These are phyloP conservation scores for Dryadula phaetusa DNA, from an alignment of 2,888 invertebrate genomes.

Conservation along the genomic window DNA sequence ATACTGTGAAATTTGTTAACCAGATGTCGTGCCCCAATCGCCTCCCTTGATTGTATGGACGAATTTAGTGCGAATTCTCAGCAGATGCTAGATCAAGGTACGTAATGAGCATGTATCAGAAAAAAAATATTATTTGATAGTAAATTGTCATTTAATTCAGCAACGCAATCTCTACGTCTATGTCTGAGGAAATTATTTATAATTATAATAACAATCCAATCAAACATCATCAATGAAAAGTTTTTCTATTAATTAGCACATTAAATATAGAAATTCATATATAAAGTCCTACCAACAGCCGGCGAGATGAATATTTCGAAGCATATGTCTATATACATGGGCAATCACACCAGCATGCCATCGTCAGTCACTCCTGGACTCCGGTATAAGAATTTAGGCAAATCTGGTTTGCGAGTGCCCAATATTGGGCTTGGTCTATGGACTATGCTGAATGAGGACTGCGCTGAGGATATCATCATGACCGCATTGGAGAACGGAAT, in stretches of 20 bases:
- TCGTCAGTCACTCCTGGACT: constrained; percentile 91
- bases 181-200: neutral
- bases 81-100: constrained; percentile 82
- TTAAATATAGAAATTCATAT: neutral
- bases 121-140: too few species aligned
- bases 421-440: constrained; percentile 97
- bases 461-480: constrained; percentile 95
- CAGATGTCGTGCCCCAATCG: constrained; percentile 95
- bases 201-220: neutral
- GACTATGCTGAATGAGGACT: constrained; percentile 93
- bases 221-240: too few species aligned
- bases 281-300: constrained; percentile 42
- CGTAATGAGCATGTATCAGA: too few species aligned
- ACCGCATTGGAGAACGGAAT: constrained; percentile 98
- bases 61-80: constrained; percentile 90
- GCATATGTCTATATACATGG: constrained; percentile 81
- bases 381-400: constrained; percentile 96
- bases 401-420: constrained; percentile 96
- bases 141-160: too few species aligned
- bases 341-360: constrained; percentile 85
- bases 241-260: too few species aligned
- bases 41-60: constrained; percentile 97
- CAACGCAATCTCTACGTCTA: constrained; percentile 4
- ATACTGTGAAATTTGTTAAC: constrained; percentile 9
- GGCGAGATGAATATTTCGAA: constrained; percentile 72